These are phyloP conservation scores for Lithobates pipiens DNA, from an alignment of 2,797 vertebrate genomes.

Conservation along the genomic window DNA sequence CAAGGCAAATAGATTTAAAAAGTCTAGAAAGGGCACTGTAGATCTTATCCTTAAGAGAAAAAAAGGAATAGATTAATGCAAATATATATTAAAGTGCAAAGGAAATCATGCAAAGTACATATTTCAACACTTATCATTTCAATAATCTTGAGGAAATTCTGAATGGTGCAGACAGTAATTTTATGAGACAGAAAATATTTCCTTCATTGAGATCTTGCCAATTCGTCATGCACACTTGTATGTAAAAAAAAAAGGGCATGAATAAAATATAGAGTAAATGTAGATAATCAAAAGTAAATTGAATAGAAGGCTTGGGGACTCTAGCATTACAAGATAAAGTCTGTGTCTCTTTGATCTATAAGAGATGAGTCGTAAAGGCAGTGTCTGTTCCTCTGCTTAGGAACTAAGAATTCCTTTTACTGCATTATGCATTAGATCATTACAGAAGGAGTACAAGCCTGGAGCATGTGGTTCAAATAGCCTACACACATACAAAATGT, in stretches of 20 bases:
- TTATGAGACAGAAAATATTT: constrained; percentile 50
- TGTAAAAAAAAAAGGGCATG: neutral
- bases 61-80: neutral
- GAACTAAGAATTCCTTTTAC: constrained; percentile 73
- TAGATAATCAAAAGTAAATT: constrained; percentile 61
- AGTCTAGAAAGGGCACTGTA: neutral
- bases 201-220: constrained; percentile 44
- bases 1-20: neutral
- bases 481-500: constrained; percentile 67
- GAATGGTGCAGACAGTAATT: constrained; percentile 30
- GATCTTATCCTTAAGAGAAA: neutral
- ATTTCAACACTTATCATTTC: constrained; percentile 34
- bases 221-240: constrained; percentile 38
- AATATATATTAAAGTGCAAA: neutral
- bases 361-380: constrained; percentile 67
- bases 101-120: constrained; percentile 5
- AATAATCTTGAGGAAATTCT: constrained; percentile 36
- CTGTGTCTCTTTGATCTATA: constrained; percentile 71
- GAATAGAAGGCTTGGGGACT: constrained; percentile 62
- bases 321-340: constrained; percentile 67
- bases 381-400: constrained; percentile 66
- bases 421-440: constrained; percentile 77
- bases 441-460: constrained; percentile 71
- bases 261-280: constrained; percentile 62
- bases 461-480: constrained; percentile 68